A percentile compares a stretch with the other conserved stretches of the same genome.
phyloP scores from a whole-genome alignment of 2,113 vertebrate species.

The Phylloscopus trochilus region DNA sequence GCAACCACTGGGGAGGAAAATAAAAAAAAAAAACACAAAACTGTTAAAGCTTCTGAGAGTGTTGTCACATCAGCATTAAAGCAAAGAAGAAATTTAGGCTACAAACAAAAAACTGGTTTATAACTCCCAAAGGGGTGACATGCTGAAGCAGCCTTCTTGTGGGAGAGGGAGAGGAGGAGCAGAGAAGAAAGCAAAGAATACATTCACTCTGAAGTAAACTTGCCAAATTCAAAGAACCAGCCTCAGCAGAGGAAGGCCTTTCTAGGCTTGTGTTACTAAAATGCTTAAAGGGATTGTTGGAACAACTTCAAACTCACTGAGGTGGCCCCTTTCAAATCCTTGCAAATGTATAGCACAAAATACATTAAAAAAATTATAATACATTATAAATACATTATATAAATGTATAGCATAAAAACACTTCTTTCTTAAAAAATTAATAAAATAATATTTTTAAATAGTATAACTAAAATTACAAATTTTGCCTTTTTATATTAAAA shows the following conservation, averaged over 20 bases:
- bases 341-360: too few relatives aligned
- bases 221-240: neutral
- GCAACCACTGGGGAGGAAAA: neutral
- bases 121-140: neutral
- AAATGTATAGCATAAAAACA: too few relatives aligned
- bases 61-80: conserved; percentile 37
- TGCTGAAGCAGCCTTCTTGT: neutral
- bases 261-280: neutral
- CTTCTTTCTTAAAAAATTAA: too few relatives aligned
- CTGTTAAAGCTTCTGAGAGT: neutral
- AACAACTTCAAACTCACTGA: neutral
- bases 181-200: neutral
- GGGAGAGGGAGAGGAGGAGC: neutral
- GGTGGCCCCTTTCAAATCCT: neutral
- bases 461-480: too few relatives aligned
- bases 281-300: neutral
- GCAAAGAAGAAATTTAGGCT: neutral
- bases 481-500: too few relatives aligned
- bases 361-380: too few relatives aligned
- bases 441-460: too few relatives aligned
- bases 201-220: neutral
- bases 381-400: too few relatives aligned
- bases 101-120: conserved; percentile 17
- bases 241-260: neutral
- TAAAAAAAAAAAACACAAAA: neutral